These are phyloP conservation scores for Tenrec ecaudatus DNA, from an alignment of 2,113 vertebrate genomes.

Conservation along the genomic window DNA sequence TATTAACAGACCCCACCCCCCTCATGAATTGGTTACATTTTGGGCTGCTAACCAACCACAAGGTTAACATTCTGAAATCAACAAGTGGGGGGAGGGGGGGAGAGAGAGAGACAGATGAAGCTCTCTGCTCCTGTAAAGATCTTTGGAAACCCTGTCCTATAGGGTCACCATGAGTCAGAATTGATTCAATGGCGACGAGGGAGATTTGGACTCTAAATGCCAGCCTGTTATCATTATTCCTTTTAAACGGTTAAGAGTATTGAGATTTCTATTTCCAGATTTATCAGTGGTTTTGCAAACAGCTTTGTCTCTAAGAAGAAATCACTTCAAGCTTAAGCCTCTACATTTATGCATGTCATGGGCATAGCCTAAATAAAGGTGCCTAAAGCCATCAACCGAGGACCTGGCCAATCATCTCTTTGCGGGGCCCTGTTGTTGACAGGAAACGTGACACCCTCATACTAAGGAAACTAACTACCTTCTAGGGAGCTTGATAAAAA, in stretches of 20 bases:
- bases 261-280: constrained; percentile 39
- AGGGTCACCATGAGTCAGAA: too few species aligned
- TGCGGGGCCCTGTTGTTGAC: background rate
- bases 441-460: background rate
- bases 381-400: background rate
- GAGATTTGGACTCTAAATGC: background rate
- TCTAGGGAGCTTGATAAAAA: background rate
- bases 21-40: too few species aligned
- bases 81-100: too few species aligned
- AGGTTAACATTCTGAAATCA: too few species aligned
- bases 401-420: background rate
- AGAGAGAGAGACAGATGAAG: too few species aligned
- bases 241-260: constrained; percentile 36
- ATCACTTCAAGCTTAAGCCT: constrained; percentile 23
- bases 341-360: background rate
- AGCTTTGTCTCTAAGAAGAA: constrained; percentile 40
- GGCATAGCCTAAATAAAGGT: constrained; percentile 12
- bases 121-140: too few species aligned
- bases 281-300: background rate
- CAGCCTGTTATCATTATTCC: constrained; percentile 16
- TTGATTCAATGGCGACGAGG: too few species aligned
- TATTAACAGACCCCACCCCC: too few species aligned
- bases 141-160: too few species aligned
- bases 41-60: too few species aligned
- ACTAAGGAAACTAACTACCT: background rate